A percentile compares a stretch with the other conserved stretches of the same genome.
Conservation (phyloP, 2,888 invertebrate species). For the Cremastinae sp. region DNA sequence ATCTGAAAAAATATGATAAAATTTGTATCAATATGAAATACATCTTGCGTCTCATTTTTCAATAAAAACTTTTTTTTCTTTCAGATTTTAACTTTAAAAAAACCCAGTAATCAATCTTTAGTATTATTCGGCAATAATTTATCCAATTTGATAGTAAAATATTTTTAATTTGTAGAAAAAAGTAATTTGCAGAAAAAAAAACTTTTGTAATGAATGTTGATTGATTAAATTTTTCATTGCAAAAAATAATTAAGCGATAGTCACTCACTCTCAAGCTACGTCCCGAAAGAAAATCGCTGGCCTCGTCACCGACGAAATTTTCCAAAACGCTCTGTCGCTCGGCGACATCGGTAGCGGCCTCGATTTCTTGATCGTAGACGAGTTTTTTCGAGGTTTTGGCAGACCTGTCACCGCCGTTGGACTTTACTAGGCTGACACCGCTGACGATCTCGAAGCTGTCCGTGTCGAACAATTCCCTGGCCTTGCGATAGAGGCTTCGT, state of each 20-base stretch:
- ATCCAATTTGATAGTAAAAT: no score
- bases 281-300: conserved; percentile 83
- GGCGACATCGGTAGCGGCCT: conserved; percentile 81
- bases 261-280: conserved; percentile 80
- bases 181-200: no score
- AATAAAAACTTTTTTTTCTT: background rate
- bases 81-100: background rate
- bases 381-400: conserved; percentile 81
- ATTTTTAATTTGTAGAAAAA: no score
- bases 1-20: conserved; percentile 67
- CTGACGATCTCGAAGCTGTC: conserved; percentile 83
- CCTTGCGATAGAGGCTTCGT: conserved; percentile 83
- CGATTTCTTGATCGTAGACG: conserved; percentile 81
- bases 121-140: no score
- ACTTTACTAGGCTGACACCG: conserved; percentile 82
- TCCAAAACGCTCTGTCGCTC: conserved; percentile 83
- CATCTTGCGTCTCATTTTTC: background rate
- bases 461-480: conserved; percentile 83
- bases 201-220: no score
- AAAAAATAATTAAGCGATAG: no score
- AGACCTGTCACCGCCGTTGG: conserved; percentile 74
- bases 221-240: no score
- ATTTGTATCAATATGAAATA: background rate
- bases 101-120: no score
- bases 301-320: conserved; percentile 82